Evolutionary conservation across 2,113 vertebrate genomes (phyloP).

Genomic region (Gasterosteus aculeatus): DNA sequence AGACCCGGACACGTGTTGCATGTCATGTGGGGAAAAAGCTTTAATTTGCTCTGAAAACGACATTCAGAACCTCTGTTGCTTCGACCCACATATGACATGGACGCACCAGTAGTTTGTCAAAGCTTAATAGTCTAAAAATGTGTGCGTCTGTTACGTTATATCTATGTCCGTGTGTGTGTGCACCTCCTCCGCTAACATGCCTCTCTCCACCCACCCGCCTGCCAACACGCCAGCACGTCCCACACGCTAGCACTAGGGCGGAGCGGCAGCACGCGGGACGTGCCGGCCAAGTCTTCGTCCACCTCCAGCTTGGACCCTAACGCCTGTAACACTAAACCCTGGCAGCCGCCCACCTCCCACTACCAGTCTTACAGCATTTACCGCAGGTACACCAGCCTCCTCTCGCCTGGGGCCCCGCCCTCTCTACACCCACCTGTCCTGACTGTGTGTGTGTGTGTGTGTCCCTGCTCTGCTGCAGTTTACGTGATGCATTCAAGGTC

Average conservation of each 20-base stretch:
- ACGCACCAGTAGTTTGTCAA: constrained; percentile 33
- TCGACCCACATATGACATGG: constrained; percentile 32
- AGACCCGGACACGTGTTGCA: constrained; percentile 31
- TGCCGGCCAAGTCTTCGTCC: constrained; percentile 86
- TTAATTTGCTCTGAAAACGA: background rate
- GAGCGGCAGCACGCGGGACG: constrained; percentile 86
- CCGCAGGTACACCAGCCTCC: constrained; percentile 80
- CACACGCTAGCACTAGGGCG: constrained; percentile 86
- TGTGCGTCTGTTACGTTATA: constrained; percentile 47
- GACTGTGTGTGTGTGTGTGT: background rate
- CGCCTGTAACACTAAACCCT: constrained; percentile 85
- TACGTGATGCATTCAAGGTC: constrained; percentile 2
- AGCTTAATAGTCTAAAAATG: constrained; percentile 46
- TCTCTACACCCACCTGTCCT: constrained; percentile 41
- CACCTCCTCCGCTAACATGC: constrained; percentile 76
- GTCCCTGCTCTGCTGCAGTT: constrained; percentile 21
- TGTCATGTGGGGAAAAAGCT: constrained; percentile 20
- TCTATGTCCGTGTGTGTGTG: constrained; percentile 59
- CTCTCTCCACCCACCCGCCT: constrained; percentile 70
- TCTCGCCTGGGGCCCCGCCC: constrained; percentile 21
- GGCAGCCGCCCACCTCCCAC: constrained; percentile 81
- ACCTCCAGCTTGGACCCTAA: constrained; percentile 87
- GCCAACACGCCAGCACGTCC: constrained; percentile 80
- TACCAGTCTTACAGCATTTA: constrained; percentile 86
- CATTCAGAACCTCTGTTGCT: background rate